Conservation (phyloP, 1,140 invertebrate genomes). For the Neodiprion pinetum region DNA sequence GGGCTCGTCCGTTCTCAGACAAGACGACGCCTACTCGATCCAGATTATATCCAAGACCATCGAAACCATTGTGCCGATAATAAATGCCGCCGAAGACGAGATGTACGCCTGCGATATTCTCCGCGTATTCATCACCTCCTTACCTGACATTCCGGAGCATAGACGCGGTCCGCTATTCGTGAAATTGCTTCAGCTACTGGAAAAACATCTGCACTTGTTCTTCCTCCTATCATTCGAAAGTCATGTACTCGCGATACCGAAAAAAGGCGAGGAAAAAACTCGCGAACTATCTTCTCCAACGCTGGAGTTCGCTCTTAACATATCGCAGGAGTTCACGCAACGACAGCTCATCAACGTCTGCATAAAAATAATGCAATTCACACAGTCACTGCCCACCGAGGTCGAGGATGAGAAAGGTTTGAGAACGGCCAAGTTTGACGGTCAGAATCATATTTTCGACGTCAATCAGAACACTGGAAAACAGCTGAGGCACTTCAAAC, state of each 20-base stretch:
- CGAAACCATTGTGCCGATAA: constrained; percentile 86
- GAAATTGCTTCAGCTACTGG: constrained; percentile 78
- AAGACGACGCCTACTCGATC: constrained; percentile 94
- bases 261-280: constrained; percentile 24
- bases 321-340: constrained; percentile 72
- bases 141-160: constrained; percentile 90
- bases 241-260: constrained; percentile 64
- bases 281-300: constrained; percentile 56
- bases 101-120: constrained; percentile 69
- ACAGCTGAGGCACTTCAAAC: constrained; percentile 84
- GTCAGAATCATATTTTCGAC: constrained; percentile 70
- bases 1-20: constrained; percentile 86
- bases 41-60: constrained; percentile 91
- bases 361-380: constrained; percentile 71
- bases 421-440: constrained; percentile 43
- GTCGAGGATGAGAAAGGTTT: constrained; percentile 62
- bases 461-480: constrained; percentile 71
- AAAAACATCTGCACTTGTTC: constrained; percentile 80
- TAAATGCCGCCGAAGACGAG: constrained; percentile 67
- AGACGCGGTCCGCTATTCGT: constrained; percentile 80
- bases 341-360: constrained; percentile 70
- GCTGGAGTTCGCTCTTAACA: constrained; percentile 74
- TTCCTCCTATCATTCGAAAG: constrained; percentile 74
- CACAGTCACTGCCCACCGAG: constrained; percentile 70
- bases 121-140: constrained; percentile 88